Evolutionary conservation across 2,797 vertebrate genomes (phyloP), one percentile per base, ranked within the genome.

Genomic region (Sternotherus odoratus): DNA sequence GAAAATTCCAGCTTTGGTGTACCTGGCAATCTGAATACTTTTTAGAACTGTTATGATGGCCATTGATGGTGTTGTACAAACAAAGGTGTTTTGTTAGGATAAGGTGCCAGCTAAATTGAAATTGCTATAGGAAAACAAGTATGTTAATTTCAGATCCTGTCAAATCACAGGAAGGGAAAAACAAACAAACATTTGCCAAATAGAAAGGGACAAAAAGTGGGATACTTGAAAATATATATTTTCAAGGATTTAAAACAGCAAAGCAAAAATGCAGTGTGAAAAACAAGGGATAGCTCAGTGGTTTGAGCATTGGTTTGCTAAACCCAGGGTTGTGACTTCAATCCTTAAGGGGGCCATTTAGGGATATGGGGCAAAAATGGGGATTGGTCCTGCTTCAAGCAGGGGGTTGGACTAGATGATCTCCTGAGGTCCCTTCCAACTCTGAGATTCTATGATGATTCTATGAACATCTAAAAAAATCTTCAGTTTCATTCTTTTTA

Each of bases 201-300:
- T 54, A 56, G 19, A 19, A 72, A 82, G 5, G 2, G 8, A 49
- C 12, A 77, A 16, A 51, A 8, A 48, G 49, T 1, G 88, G 13
- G 3, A 13, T 90, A n/a, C 79, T 74, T 60, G 13, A 82, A 86
- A 66, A 69, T 39, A 39, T 23, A 23, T 33, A 88, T 1, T 2
- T 74, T 4, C 2, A 86, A 85, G 72, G 1, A 36, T 30, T 3
- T 46, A 53, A 60, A 2, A 9, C 1, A 24, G 4, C 2, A 54
- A 4, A 2, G 43, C 56, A 17, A 74, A 63, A 26, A 57, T 77
- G 6, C 5, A 6, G 2, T 75, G 10, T 16, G 0, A 3, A 30
- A 81, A 89, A 28, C 16, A 77, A 9, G 56, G n/a, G n/a, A n/a
- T n/a, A n/a, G n/a, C n/a, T n/a, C n/a, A n/a, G n/a, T n/a, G n/a